A percentile compares a stretch with the other conserved stretches of the same genome.
These are phyloP conservation scores for Chroicocephalus ridibundus DNA, from an alignment of 2,113 vertebrate genomes.

Conservation along the genomic window DNA sequence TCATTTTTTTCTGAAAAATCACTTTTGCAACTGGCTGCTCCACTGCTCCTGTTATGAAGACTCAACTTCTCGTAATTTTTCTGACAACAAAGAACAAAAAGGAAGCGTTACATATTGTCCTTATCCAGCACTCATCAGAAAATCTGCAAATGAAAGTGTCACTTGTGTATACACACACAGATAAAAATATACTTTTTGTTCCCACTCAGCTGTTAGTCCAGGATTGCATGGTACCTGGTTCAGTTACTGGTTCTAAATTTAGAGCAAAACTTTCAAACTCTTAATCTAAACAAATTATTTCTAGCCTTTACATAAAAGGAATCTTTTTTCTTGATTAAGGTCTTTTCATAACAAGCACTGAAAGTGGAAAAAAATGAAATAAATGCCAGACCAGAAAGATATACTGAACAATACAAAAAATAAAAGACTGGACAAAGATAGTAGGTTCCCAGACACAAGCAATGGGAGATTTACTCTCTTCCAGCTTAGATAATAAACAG, in stretches of 20 bases:
- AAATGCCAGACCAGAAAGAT: neutral
- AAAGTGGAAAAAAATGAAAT: neutral
- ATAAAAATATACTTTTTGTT: neutral
- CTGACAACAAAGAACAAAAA: constrained; percentile 36
- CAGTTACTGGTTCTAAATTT: neutral
- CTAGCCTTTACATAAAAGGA: neutral
- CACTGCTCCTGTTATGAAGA: constrained; percentile 51
- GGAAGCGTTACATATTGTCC: neutral
- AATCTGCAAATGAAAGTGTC: neutral
- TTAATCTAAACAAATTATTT: neutral
- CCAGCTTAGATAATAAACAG: neutral
- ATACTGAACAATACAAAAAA: neutral
- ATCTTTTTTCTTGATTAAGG: neutral
- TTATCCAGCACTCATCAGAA: neutral
- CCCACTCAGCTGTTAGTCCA: neutral
- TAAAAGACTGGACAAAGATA: neutral
- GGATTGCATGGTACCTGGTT: neutral
- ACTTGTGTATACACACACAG: neutral
- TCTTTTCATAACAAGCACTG: neutral
- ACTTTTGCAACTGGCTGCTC: constrained; percentile 57
- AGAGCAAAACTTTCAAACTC: neutral
- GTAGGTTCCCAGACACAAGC: neutral
- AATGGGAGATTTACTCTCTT: neutral
- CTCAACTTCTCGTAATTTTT: constrained; percentile 67
- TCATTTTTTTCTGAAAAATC: constrained; percentile 62